Percentiles rank a stretch among this genome's conserved stretches.
Conservation (phyloP, 2,113 vertebrate species). For the Rhadina sibilatrix region DNA sequence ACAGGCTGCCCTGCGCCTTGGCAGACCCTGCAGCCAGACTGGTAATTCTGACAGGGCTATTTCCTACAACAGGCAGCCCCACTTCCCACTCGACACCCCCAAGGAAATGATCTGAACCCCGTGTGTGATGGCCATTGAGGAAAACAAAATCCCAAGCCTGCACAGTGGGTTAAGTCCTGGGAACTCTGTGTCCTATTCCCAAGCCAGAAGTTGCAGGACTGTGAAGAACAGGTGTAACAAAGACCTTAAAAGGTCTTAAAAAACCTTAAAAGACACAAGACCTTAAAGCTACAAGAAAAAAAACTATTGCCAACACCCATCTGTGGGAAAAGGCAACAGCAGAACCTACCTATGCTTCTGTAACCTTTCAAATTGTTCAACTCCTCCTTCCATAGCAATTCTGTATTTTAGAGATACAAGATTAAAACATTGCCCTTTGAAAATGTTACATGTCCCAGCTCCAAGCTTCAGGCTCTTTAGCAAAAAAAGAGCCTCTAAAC, state of each 20-base stretch:
- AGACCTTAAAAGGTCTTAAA: background rate
- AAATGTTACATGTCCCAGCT: background rate
- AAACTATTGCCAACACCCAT: background rate
- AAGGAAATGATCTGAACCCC: fast-evolving
- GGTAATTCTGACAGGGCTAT: background rate
- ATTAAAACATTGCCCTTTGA: background rate
- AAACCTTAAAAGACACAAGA: fast-evolving
- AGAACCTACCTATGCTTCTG: background rate
- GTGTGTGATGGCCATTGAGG: fast-evolving
- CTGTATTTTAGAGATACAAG: background rate
- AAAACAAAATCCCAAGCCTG: background rate
- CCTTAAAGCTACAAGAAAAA: background rate
- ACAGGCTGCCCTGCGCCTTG: background rate
- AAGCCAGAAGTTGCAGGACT: background rate
- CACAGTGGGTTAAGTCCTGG: background rate
- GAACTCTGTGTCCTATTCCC: fast-evolving
- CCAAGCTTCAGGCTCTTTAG: background rate
- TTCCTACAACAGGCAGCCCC: background rate
- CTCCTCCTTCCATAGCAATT: background rate
- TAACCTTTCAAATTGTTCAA: background rate
- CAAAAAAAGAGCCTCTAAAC: background rate
- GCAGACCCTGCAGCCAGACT: background rate
- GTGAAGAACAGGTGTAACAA: background rate
- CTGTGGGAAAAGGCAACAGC: background rate
- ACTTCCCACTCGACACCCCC: background rate